Evolutionary conservation across 2,888 invertebrate species (phyloP).

Genomic region (Caenorhabditis becei): DNA sequence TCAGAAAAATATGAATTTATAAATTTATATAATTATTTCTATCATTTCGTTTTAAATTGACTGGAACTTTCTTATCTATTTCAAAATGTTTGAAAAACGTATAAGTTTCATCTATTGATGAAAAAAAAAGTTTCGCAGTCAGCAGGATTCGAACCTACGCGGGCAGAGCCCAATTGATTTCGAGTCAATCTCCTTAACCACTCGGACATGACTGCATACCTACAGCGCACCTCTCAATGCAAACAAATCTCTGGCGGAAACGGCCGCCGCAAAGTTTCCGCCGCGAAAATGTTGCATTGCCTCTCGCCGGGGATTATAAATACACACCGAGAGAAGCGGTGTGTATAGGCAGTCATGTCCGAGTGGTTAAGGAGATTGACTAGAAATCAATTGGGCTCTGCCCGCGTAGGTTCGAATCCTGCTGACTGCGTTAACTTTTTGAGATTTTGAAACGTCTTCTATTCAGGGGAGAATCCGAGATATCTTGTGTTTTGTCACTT

Average conservation of each 20-base stretch:
- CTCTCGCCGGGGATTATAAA: neutral
- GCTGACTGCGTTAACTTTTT: constrained; percentile 73
- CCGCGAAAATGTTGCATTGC: neutral
- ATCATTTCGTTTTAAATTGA: no score
- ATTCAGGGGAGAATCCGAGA: no score
- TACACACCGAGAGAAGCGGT: neutral
- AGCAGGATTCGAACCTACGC: constrained; percentile 75
- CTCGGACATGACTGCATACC: constrained; percentile 69
- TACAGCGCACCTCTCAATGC: neutral
- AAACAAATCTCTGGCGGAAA: neutral
- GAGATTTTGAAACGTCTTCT: no score
- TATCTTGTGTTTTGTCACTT: no score
- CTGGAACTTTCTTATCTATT: no score
- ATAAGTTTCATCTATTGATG: neutral
- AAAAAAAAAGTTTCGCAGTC: constrained; percentile 57
- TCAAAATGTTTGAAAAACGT: no score
- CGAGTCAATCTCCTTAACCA: constrained; percentile 75
- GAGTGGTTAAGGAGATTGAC: constrained; percentile 81
- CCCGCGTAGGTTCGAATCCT: constrained; percentile 81
- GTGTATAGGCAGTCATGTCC: constrained; percentile 74
- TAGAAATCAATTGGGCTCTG: constrained; percentile 81
- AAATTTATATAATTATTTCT: no score
- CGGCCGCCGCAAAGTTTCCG: neutral
- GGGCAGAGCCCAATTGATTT: constrained; percentile 76
- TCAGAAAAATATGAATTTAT: no score